Evolutionary conservation across 1,140 invertebrate genomes (phyloP).

Genomic region (Ceratitis capitata): DNA sequence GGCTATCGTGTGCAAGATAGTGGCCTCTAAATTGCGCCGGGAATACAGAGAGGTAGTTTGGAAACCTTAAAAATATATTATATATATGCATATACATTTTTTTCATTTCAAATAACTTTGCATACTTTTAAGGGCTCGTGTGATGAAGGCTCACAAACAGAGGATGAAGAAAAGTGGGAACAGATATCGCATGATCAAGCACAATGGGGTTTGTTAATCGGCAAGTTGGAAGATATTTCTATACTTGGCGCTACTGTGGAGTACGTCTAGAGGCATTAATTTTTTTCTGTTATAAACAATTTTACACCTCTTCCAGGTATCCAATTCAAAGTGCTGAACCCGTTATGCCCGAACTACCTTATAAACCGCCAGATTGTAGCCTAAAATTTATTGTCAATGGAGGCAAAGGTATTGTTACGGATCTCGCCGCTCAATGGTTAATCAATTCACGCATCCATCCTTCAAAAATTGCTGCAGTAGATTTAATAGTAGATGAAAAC

Average conservation of each 20-base stretch:
- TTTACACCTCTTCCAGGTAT: constrained; percentile 44
- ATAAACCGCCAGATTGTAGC: constrained; percentile 74
- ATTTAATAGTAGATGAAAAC: constrained; percentile 38
- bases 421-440: constrained; percentile 84
- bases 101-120: not conserved
- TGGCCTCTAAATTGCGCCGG: constrained; percentile 69
- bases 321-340: constrained; percentile 50
- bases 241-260: constrained; percentile 77
- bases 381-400: constrained; percentile 78
- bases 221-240: constrained; percentile 89
- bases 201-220: constrained; percentile 85
- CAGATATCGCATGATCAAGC: constrained; percentile 84
- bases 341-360: constrained; percentile 68
- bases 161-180: constrained; percentile 79
- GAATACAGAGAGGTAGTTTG: constrained; percentile 49
- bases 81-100: no score
- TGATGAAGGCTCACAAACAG: constrained; percentile 61
- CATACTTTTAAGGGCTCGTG: constrained; percentile 56
- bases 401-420: constrained; percentile 86
- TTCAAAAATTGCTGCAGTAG: constrained; percentile 57
- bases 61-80: not conserved
- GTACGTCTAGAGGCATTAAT: constrained; percentile 54
- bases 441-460: constrained; percentile 76
- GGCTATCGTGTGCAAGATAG: constrained; percentile 79
- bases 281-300: not conserved